Conservation (phyloP, 2,888 invertebrate genomes). For the Lapara coniferarum region DNA sequence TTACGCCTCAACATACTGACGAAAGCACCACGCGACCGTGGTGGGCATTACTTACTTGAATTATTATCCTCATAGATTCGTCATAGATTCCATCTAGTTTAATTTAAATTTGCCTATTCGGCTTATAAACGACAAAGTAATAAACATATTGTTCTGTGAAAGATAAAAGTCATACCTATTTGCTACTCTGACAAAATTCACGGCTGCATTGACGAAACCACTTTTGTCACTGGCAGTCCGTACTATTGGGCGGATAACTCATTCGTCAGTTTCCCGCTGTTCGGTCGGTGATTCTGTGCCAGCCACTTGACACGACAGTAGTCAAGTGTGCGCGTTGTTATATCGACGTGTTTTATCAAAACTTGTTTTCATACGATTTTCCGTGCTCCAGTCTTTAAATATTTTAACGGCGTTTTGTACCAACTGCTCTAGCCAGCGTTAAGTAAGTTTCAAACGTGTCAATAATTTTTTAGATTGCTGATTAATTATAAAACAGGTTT, state of each 20-base stretch:
- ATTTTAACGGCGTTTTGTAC: neutral
- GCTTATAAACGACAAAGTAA: no score
- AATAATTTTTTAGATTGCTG: neutral
- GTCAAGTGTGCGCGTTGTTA: constrained; percentile 19
- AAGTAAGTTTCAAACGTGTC: constrained; percentile 7
- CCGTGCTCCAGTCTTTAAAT: constrained; percentile 31
- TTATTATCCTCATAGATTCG: no score
- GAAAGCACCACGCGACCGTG: no score
- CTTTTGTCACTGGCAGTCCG: neutral
- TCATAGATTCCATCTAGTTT: no score
- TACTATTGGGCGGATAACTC: constrained; percentile 9
- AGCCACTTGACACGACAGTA: constrained; percentile 24
- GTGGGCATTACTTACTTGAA: no score
- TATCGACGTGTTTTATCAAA: constrained; percentile 18
- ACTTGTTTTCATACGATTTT: constrained; percentile 10
- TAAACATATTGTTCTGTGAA: no score
- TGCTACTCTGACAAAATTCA: neutral
- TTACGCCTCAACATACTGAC: no score
- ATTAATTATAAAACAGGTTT: neutral
- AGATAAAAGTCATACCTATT: no score
- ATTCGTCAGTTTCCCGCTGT: constrained; percentile 6
- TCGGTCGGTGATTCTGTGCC: constrained; percentile 1
- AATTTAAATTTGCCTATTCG: no score
- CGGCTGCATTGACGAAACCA: neutral
- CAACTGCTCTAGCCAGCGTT: neutral